A percentile compares a stretch with the other conserved stretches of the same genome.
These are phyloP conservation scores for Orcinus orca DNA, from an alignment of 2,113 vertebrate genomes.

Conservation along the genomic window DNA sequence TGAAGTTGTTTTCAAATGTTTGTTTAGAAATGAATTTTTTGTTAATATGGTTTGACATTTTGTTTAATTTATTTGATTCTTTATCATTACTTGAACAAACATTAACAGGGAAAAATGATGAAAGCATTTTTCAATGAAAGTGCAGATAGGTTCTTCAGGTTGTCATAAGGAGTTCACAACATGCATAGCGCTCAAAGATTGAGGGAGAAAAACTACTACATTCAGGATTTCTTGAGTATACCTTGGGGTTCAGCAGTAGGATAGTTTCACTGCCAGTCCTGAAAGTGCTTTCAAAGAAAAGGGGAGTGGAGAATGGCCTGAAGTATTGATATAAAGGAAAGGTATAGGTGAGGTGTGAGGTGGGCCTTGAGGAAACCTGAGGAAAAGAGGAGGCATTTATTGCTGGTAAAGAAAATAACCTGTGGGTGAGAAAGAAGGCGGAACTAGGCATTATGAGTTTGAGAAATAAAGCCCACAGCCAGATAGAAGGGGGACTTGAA, in stretches of 20 bases:
- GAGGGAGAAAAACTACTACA: neutral
- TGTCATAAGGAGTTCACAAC: neutral
- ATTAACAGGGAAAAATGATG: neutral
- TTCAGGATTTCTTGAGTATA: neutral
- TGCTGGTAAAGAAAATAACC: neutral
- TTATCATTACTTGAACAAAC: neutral
- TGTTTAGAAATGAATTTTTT: conserved; percentile 26
- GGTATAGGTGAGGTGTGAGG: neutral
- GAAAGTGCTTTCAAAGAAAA: neutral
- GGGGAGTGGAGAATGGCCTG: neutral
- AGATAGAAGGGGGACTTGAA: neutral
- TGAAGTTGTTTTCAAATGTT: conserved; percentile 19
- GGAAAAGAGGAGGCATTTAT: neutral
- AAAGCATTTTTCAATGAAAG: neutral
- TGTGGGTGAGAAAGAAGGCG: neutral
- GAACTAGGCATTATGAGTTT: neutral
- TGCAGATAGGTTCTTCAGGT: neutral
- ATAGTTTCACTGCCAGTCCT: neutral
- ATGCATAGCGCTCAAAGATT: neutral
- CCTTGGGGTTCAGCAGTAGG: neutral
- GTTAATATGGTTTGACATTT: neutral
- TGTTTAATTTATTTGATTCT: neutral
- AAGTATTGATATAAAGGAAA: neutral
- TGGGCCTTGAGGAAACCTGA: neutral
- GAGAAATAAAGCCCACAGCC: neutral